Base-by-base conservation (phyloP, 1,140 invertebrate species). In the Palaemon carinicauda region DNA sequence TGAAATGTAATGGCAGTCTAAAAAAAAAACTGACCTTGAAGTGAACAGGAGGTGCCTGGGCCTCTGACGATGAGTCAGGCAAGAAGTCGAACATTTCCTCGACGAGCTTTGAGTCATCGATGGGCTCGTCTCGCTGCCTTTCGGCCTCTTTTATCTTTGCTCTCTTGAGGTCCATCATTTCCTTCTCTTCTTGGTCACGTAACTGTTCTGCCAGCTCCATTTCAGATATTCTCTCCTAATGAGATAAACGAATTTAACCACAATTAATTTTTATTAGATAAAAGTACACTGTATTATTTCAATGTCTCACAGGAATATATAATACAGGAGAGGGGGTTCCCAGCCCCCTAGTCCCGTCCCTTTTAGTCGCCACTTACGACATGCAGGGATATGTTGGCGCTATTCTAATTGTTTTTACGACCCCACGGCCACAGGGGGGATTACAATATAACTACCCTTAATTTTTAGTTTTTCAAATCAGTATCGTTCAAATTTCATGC, bases 41-140 rank as follows among this genome's bases (percentile, higher is more conserved):
- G 10, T 92, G 82, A 21, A 83, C 54, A 29, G 89, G 90, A 54
- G 92, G 95, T 0, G 95, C 95, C 0, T 96, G 96, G 0, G 95
- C 95, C 91, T 97, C 96, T 90, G 95, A 97, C 88, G 95, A 96
- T 3, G 95, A 96, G 91, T 98, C 97, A 0, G 96, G 96, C 21
- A 99, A 92, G 91, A 99, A 99, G 90, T 98, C 97, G 91, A 99
- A 99, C 96, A 99, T 98, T 1, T 97, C 96, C 91, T 99, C 98
- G 19, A 99, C 97, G 79, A 98, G 92, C 92, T 98, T 97, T 82
- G 96, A 96, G 91, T 98, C 97, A 91, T 98, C 97, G 0, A 99
- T 96, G 0, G 97, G 97, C 90, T 98, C 97, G 91, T 98, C 97
- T 90, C 96, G 95, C 87, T 96, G 96, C 85, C 96, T 94, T 0